Conservation (phyloP, 2,113 vertebrate genomes). For the Trogon surrucura region DNA sequence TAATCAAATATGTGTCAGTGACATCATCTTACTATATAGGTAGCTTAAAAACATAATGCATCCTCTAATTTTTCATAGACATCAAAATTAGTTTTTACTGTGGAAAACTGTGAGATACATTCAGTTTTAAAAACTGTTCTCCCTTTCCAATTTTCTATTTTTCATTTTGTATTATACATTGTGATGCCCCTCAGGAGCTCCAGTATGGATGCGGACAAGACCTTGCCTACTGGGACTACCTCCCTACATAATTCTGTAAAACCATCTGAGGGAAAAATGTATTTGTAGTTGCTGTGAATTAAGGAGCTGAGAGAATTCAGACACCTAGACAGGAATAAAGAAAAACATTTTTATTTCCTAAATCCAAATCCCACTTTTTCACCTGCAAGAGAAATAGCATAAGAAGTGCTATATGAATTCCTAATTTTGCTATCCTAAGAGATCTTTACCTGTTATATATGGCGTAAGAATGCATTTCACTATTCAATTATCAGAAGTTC, state of each 20-base stretch:
- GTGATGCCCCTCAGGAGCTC: neutral
- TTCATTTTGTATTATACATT: neutral
- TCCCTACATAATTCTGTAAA: neutral
- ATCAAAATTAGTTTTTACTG: neutral
- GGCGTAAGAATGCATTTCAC: neutral
- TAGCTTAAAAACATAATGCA: neutral
- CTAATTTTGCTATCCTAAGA: neutral
- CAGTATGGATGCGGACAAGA: neutral
- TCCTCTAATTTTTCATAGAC: neutral
- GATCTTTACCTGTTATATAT: neutral
- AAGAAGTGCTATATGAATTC: neutral
- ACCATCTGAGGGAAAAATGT: neutral
- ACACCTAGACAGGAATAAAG: neutral
- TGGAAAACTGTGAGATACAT: neutral
- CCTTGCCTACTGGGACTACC: neutral
- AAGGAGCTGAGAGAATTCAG: neutral
- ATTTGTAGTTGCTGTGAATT: neutral
- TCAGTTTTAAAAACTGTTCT: neutral
- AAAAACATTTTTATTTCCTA: neutral
- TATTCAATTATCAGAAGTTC: neutral
- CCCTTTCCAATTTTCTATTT: neutral
- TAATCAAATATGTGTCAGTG: neutral
- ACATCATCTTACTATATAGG: neutral
- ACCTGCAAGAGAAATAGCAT: neutral
- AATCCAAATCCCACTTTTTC: neutral